Base-by-base conservation (phyloP, 2,113 vertebrate genomes). In the Pygoscelis adeliae region DNA sequence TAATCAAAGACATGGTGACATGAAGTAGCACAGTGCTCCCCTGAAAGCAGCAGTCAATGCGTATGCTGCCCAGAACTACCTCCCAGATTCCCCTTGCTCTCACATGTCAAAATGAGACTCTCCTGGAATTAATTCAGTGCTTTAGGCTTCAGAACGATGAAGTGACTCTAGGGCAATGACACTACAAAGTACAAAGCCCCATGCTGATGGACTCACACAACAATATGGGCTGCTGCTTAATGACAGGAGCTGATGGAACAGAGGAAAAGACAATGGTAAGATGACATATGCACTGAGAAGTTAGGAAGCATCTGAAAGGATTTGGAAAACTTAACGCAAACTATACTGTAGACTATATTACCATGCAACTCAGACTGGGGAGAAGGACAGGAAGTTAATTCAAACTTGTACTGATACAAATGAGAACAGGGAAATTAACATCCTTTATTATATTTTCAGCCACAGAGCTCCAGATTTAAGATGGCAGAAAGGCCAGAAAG, bases 391-490 rank as follows among this genome's bases (percentile, higher is more conserved):
- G 27, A 89, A 59, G 4, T 23, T 84, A 72, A 42, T 79, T 91
- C 72, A 86, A 47, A 86, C 49, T 74, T 69, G 22, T 56, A 47
- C 11, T 65, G 79, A 55, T 67, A 55, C 16, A 74, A 76, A 69
- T 47, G 12, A 69, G 21, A 69, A 69, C 34, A 55, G 20, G 22
- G 69, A 47, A 77, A 90, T 87, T 81, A 63, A 85, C 49, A 49
- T 58, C 11, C 26, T 94, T 66, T 62, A n/a, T 72, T 92, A 2
- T 78, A 38, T 87, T 98, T 98, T 85, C 86, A 96, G 89, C 72
- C 61, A 36, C 90, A 65, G 87, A 83, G 61, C 53, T 97, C 78
- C 29, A 96, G 97, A 98, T 92, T 96, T 79, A 97, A 95, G 52
- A 67, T 89, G 42, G 52, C 85, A 76, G 96, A 89, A 92, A 96